Base-by-base conservation (phyloP, 2,797 vertebrate species). In the Paramormyrops hopkinsi region DNA sequence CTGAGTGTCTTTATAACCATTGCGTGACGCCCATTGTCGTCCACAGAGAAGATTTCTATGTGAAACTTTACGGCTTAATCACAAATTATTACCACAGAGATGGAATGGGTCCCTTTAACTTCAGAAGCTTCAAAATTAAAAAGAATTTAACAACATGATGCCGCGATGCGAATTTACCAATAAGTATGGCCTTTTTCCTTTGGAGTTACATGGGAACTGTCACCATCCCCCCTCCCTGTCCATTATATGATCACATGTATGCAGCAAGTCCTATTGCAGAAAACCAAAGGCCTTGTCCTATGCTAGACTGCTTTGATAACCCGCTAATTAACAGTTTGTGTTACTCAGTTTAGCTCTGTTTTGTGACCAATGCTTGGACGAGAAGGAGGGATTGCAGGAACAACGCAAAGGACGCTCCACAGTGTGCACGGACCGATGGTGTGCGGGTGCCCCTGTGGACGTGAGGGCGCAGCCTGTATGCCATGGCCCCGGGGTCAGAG, bases 141-240 rank as follows among this genome's bases (percentile, higher is more conserved):
- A 33, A 91, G 79, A 90, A 88, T 76, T 92, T 37, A 17, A 84
- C 53, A 83, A 53, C 86, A 89, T 59, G 89, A 88, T 84, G 17
- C 37, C 46, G 50, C 87, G 86, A 86, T 90, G 89, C 65, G 37
- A 88, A 92, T 93, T 90, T 90, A 84, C 86, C 85, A 6, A 22
- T 22, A 33, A 69, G 11, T 3, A 33, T 69, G 12, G 22, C 44
- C 46, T n/a, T 85, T 85, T n/a, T 2, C 6, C 2, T 56, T 56
- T 56, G 53, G 53, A 54, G 4, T 19, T 19, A 56, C 54, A 56
- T n/a, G 54, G 54, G 19, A 56, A 17, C 6, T n/a, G 19, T 56
- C 19, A 2, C 4, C 4, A n/a, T 2, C 76, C 8, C 3, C 46
- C 8, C n/a, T n/a, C 8, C n/a, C 3, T 12, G 6, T 50, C 82